Evolutionary conservation across 2,888 invertebrate species (phyloP).

Genomic region (Xanthorhoe designata): DNA sequence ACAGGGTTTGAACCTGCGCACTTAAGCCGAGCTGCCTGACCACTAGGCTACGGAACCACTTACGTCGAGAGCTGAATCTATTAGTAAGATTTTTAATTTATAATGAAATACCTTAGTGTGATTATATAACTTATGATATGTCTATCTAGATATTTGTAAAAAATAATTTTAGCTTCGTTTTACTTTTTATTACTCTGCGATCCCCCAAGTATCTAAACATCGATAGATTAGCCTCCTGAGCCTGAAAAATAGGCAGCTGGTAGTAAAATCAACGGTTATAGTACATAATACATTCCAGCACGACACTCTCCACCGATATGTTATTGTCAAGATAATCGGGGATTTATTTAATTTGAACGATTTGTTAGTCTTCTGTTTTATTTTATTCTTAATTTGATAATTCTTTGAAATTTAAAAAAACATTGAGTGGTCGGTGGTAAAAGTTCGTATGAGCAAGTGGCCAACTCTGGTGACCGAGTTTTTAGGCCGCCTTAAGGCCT

Average conservation of each 20-base stretch:
- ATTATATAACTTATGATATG: no score
- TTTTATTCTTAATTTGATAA: slow-evolving; percentile 56
- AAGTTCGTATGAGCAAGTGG: no score
- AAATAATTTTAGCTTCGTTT: not conserved
- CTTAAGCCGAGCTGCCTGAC: no score
- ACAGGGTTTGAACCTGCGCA: no score
- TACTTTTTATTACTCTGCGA: slow-evolving; percentile 28
- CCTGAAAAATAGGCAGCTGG: slow-evolving; percentile 54
- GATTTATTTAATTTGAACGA: slow-evolving; percentile 72
- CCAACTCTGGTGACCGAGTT: no score
- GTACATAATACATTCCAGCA: slow-evolving; percentile 64
- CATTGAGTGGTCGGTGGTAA: no score
- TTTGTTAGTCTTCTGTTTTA: slow-evolving; percentile 62
- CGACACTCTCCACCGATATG: slow-evolving; percentile 63
- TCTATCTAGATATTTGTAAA: no score
- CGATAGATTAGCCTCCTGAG: slow-evolving; percentile 43
- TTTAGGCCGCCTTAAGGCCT: no score
- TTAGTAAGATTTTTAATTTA: no score
- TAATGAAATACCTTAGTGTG: no score
- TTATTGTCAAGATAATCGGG: slow-evolving; percentile 73
- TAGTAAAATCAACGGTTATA: slow-evolving; percentile 53
- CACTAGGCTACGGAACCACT: no score
- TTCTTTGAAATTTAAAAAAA: not conserved
- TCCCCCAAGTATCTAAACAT: slow-evolving; percentile 39
- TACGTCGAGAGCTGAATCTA: no score